Evolutionary conservation across 23 tunicate species (phyloP).

Genomic region (Styela clava): DNA sequence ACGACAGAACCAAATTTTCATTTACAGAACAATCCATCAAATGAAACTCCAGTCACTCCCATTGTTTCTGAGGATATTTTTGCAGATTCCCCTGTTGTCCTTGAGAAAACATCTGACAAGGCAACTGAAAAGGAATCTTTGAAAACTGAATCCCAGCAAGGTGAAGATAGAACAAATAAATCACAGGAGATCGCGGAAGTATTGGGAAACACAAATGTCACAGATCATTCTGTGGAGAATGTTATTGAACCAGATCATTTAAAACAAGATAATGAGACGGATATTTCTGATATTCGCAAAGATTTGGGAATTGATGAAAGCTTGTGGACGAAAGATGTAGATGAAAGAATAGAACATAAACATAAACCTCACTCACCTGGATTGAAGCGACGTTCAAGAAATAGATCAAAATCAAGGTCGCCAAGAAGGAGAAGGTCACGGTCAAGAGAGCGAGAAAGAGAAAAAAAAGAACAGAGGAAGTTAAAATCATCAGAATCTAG

Average conservation of each 20-base stretch:
- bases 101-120: background rate
- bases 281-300: too few species aligned
- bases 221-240: too few species aligned
- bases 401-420: background rate
- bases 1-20: background rate
- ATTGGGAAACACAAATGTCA: too few species aligned
- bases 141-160: background rate
- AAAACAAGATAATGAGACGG: too few species aligned
- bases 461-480: too few species aligned
- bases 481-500: constrained; percentile 12
- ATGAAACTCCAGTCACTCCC: background rate
- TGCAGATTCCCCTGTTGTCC: constrained; percentile 5
- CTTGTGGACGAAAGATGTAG: background rate
- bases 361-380: background rate
- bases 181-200: too few species aligned
- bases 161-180: too few species aligned
- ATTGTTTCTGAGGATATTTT: background rate
- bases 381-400: background rate
- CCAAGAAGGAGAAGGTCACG: background rate
- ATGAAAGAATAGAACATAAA: background rate
- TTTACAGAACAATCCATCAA: background rate
- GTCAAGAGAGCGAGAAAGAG: constrained; percentile 6
- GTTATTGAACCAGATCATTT: too few species aligned
- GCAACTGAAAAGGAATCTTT: background rate
- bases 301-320: too few species aligned